Percentiles rank a stretch among this genome's conserved stretches.
Evolutionary conservation across 1,140 invertebrate species (phyloP).

Genomic region (Drosophila pseudoananassae): DNA sequence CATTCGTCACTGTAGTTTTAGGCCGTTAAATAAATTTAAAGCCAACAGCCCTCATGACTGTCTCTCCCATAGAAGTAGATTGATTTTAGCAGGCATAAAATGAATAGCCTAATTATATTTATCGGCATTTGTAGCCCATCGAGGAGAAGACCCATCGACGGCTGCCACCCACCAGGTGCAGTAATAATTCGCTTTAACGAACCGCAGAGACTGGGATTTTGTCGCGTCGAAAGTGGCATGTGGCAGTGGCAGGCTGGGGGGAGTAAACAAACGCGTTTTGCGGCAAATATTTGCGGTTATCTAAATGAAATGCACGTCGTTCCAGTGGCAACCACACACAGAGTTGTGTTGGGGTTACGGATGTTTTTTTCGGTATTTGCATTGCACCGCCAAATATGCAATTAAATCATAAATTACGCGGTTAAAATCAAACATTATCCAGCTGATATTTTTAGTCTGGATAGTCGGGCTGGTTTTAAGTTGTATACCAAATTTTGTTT

Average conservation of each 20-base stretch:
- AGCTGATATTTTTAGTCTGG: not conserved
- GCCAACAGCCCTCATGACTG: not conserved
- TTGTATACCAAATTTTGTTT: not conserved
- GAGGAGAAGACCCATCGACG: too few relatives aligned
- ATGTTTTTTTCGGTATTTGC: conserved; percentile 28
- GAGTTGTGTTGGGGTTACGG: not conserved
- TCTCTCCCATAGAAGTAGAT: not conserved
- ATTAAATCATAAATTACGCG: conserved; percentile 79
- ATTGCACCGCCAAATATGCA: conserved; percentile 65
- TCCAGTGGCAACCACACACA: not conserved
- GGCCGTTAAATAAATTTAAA: not conserved
- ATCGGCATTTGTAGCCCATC: not conserved
- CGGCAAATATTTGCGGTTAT: conserved; percentile 81
- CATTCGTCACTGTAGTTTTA: not conserved
- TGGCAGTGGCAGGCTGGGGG: conserved; percentile 8
- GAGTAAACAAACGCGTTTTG: conserved; percentile 48
- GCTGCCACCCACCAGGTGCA: not conserved
- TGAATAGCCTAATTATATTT: not conserved
- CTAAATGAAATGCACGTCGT: conserved; percentile 76
- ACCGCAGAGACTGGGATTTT: conserved; percentile 25
- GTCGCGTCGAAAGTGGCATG: conserved; percentile 25
- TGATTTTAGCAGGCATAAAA: not conserved
- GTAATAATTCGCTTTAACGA: conserved; percentile 33
- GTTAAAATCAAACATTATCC: conserved; percentile 68
- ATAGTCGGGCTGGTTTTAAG: too few relatives aligned